A percentile compares a stretch with the other conserved stretches of the same genome.
These are phyloP conservation scores for Campoplex capitator DNA, from an alignment of 2,888 invertebrate species.

Conservation along the genomic window DNA sequence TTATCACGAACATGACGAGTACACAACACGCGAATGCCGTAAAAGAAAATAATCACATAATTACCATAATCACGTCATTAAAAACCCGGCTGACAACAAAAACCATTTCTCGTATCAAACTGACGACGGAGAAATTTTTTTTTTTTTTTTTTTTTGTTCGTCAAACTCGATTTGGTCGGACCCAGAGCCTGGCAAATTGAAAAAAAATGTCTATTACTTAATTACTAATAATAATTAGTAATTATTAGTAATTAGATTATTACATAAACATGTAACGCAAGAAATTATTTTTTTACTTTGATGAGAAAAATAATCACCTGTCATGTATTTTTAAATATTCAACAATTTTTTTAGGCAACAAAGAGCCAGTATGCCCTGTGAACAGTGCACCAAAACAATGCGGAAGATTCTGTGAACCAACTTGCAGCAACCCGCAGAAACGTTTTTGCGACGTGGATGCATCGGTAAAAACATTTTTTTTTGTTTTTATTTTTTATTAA, in stretches of 20 bases:
- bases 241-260: too few relatives aligned
- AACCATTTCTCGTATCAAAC: neutral
- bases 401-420: slow-evolving; percentile 48
- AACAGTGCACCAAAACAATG: slow-evolving; percentile 37
- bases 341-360: neutral
- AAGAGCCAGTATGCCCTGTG: slow-evolving; percentile 13
- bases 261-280: too few relatives aligned
- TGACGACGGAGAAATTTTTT: neutral
- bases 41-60: slow-evolving; percentile 2
- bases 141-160: neutral
- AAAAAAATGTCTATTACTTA: too few relatives aligned
- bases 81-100: neutral
- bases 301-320: neutral
- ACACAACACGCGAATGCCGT: neutral
- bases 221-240: too few relatives aligned
- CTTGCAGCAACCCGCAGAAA: slow-evolving; percentile 27
- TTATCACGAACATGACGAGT: slow-evolving; percentile 5
- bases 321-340: neutral
- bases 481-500: neutral
- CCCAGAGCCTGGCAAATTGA: too few relatives aligned
- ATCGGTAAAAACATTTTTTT: slow-evolving; percentile 23
- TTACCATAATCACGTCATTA: neutral
- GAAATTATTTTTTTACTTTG: neutral
- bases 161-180: too few relatives aligned
- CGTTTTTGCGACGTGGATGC: slow-evolving; percentile 39